Conservation (phyloP, 2,797 vertebrate species). For the Carcharodon carcharias region DNA sequence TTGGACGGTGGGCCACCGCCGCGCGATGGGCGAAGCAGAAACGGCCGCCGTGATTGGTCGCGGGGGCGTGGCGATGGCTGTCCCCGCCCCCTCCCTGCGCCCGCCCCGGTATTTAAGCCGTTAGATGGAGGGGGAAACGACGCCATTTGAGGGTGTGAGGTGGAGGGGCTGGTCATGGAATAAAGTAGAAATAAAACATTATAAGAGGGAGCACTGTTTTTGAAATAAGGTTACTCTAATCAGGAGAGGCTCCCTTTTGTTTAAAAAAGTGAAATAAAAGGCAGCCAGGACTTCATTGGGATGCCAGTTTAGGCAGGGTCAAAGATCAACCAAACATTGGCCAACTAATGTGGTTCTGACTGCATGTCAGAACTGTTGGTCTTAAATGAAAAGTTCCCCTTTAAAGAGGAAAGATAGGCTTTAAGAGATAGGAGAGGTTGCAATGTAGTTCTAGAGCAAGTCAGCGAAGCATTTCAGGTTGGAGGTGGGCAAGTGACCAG, state of each 20-base stretch:
- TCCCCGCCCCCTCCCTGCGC: neutral
- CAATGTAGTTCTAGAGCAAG: too few relatives aligned
- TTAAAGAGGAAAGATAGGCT: too few relatives aligned
- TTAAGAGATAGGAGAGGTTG: too few relatives aligned
- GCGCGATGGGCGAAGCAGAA: neutral
- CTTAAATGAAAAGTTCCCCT: too few relatives aligned
- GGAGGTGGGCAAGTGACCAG: too few relatives aligned
- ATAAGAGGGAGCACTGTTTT: neutral
- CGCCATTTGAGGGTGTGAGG: neutral
- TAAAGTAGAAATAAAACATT: too few relatives aligned
- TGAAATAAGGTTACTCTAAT: neutral
- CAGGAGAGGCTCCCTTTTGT: neutral
- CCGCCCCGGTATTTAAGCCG: neutral
- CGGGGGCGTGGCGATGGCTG: neutral
- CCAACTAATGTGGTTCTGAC: too few relatives aligned
- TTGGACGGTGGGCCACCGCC: neutral
- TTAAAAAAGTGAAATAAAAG: neutral
- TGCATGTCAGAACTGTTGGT: too few relatives aligned
- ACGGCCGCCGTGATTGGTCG: neutral
- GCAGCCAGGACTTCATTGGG: neutral
- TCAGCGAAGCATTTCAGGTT: too few relatives aligned
- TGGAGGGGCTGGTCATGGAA: accelerated
- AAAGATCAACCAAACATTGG: neutral
- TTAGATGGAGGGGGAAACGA: neutral
- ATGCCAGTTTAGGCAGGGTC: neutral